These are phyloP conservation scores for Ceratotherium simum DNA, from an alignment of 2,113 vertebrate species.

Conservation along the genomic window DNA sequence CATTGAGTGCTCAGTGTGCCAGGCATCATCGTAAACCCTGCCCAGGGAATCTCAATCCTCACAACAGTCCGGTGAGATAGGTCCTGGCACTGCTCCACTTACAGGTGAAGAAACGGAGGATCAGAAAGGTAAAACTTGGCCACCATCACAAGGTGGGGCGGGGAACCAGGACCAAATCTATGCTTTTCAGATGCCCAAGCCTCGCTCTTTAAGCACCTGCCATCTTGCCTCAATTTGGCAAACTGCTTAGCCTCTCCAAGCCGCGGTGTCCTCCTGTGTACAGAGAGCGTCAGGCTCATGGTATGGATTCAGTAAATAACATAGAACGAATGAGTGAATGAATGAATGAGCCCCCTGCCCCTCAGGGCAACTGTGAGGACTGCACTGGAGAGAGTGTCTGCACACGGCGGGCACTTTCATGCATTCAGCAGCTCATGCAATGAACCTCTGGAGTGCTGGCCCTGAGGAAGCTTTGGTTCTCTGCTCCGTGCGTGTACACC, in stretches of 20 bases:
- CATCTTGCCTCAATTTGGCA: not conserved
- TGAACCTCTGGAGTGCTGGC: not conserved
- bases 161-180: not conserved
- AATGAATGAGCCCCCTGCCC: not conserved
- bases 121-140: not conserved
- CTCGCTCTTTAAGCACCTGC: no score
- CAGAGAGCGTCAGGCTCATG: not conserved
- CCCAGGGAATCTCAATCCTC: not conserved
- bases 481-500: not conserved
- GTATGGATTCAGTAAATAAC: not conserved
- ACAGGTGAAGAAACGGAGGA: not conserved
- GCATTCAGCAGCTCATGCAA: not conserved
- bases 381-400: not conserved
- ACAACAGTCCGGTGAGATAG: not conserved
- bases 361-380: not conserved
- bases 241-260: not conserved
- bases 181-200: not conserved
- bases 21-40: not conserved
- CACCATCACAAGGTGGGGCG: not conserved
- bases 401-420: rapidly evolving
- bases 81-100: not conserved
- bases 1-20: not conserved
- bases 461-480: not conserved
- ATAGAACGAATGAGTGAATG: not conserved
- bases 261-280: rapidly evolving